Percentiles rank a stretch among this genome's conserved stretches.
Conservation (phyloP, 2,888 invertebrate species). For the Nysson spinosus region DNA sequence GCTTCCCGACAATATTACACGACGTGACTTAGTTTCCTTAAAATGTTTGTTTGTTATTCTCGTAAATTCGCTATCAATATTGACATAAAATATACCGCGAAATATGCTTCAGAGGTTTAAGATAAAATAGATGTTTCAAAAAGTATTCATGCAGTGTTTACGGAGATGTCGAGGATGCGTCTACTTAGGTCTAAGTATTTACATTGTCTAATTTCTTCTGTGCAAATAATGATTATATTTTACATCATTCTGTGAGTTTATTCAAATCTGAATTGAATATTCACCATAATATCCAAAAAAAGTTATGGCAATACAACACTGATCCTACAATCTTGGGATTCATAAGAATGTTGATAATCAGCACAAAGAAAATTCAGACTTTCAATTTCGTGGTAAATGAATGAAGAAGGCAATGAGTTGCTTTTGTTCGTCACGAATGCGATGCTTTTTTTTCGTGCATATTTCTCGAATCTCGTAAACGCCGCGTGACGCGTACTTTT, state of each 20-base stretch:
- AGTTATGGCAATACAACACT: too few species aligned
- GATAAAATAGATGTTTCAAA: conserved; percentile 4
- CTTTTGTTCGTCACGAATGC: not conserved
- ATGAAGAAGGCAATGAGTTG: too few species aligned
- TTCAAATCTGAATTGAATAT: too few species aligned
- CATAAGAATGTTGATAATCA: too few species aligned
- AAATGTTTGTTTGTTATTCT: too few species aligned
- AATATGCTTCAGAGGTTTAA: conserved; percentile 14
- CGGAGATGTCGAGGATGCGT: conserved; percentile 23
- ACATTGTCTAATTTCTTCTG: conserved; percentile 58
- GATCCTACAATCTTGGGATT: too few species aligned
- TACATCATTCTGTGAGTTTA: conserved; percentile 45
- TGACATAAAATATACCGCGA: conserved; percentile 4
- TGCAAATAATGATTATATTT: conserved; percentile 59
- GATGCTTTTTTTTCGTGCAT: not conserved
- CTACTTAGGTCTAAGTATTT: conserved; percentile 43
- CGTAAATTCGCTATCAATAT: conserved; percentile 7
- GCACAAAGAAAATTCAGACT: too few species aligned
- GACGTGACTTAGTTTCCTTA: not conserved
- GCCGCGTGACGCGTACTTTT: too few species aligned
- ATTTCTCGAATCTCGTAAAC: not conserved
- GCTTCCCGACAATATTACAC: not conserved
- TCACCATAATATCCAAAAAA: too few species aligned
- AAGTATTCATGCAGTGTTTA: conserved; percentile 15
- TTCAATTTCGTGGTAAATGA: too few species aligned